A percentile compares a stretch with the other conserved stretches of the same genome.
Conservation (phyloP, 2,797 vertebrate genomes). For the Nasua narica region DNA sequence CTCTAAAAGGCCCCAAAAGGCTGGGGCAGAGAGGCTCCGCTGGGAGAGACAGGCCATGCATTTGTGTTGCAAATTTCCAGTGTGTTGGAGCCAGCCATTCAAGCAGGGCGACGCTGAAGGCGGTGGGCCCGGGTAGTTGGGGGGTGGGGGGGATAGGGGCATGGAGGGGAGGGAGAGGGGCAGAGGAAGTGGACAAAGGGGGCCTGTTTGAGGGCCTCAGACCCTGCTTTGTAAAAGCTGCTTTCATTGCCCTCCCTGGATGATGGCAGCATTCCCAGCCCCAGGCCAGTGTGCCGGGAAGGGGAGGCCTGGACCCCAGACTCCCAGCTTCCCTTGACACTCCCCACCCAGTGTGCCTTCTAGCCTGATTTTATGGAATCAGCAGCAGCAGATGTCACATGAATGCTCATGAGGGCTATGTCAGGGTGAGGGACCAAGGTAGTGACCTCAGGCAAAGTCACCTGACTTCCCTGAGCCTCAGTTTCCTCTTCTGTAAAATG, state of each 20-base stretch:
- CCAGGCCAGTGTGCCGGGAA: background rate
- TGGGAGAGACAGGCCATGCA: background rate
- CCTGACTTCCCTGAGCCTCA: background rate
- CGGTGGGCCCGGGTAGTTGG: background rate
- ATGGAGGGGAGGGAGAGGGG: background rate
- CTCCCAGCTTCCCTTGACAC: background rate
- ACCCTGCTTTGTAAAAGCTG: slow-evolving; percentile 58
- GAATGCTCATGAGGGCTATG: too few relatives aligned
- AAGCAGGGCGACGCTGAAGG: background rate
- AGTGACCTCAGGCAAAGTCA: background rate
- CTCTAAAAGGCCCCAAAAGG: slow-evolving; percentile 39
- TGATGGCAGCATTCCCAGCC: slow-evolving; percentile 22
- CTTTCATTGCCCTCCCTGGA: slow-evolving; percentile 41
- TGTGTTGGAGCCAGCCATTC: slow-evolving; percentile 56
- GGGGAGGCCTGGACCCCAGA: background rate
- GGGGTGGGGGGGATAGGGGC: background rate
- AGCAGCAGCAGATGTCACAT: background rate
- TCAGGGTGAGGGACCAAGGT: background rate
- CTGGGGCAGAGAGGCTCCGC: background rate
- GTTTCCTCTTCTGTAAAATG: slow-evolving; percentile 31
- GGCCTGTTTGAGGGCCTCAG: slow-evolving; percentile 53
- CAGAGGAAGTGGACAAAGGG: slow-evolving; percentile 47
- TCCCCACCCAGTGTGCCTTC: background rate
- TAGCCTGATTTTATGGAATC: background rate
- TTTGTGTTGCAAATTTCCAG: slow-evolving; percentile 73